Percentiles rank a stretch among this genome's conserved stretches.
Evolutionary conservation across 2,113 vertebrate genomes (phyloP).

Genomic region (Mustela nigripes): DNA sequence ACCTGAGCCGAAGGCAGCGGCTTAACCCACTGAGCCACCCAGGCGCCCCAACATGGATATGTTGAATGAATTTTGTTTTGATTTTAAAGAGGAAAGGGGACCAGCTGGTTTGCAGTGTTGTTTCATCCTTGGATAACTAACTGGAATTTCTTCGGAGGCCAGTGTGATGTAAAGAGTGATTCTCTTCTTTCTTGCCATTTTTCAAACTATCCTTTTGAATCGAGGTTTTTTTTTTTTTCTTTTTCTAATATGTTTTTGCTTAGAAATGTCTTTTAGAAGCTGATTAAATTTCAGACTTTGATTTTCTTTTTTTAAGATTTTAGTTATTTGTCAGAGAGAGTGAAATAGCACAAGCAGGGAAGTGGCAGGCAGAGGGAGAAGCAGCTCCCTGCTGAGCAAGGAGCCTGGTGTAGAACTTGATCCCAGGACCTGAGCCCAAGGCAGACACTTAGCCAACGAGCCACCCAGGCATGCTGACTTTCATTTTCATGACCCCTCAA

Average conservation of each 20-base stretch:
- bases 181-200: neutral
- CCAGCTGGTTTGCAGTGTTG: neutral
- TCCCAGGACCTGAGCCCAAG: no score
- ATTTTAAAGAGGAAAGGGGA: conserved; percentile 28
- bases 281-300: neutral
- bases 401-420: no score
- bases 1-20: no score
- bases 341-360: no score
- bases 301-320: neutral
- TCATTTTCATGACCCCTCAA: neutral
- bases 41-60: neutral
- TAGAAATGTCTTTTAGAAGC: conserved; percentile 36
- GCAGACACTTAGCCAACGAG: no score
- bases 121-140: conserved; percentile 6
- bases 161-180: neutral
- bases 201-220: conserved; percentile 30
- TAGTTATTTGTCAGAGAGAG: no score
- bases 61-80: neutral
- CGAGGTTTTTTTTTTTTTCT: neutral
- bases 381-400: no score
- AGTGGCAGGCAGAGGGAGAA: no score
- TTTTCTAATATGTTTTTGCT: neutral
- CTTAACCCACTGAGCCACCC: no score
- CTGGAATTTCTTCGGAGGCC: conserved; percentile 6
- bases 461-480: no score